Base-by-base conservation (phyloP, 2,888 invertebrate species). In the Imbricaverruca yamaguchii region DNA sequence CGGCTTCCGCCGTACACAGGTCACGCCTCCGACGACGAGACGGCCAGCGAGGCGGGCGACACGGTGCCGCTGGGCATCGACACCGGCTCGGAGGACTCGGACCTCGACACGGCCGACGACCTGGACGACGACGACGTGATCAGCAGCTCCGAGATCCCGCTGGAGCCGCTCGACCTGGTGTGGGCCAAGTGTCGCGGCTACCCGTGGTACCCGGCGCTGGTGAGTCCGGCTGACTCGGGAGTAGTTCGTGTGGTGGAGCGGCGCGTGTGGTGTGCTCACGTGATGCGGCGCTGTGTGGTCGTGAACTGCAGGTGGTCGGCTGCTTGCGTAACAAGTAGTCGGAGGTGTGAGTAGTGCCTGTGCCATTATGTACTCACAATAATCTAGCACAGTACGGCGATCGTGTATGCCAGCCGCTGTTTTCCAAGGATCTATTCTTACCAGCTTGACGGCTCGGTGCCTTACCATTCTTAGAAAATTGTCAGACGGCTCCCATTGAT, bases 131-230 rank as follows among this genome's bases (percentile, higher is more conserved):
- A 53, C 4, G 74, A 74, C 53, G 65, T 65, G n/a, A 74, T 74
- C 74, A 74, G 74, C 74, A 55, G 74, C 53, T 74, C 74, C 39
- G 74, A 74, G 63, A 87, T 88, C 87, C 87, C 91, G 61, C 87
- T 96, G 82, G 93, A 94, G 85, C 95, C 96, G 3, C 88, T 97
- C 83, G 95, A 96, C 87, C 90, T 97, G 79, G 97, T 98, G 4
- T 98, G 97, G 98, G 97, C 97, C 25, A 97, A 98, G 87, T 97
- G 97, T 89, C 91, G 94, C 84, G 95, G 97, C 53, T 97, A 97
- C 88, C 97, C 97, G 0, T 98, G 97, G 97, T 97, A 97, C 89
- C 98, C 97, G 79, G 97, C 97, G 9, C 89, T 98, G 84, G 90
- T 90, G 85, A 87, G 86, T 84, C 21, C 57, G 25, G 25, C 39